Conservation (phyloP, 2,888 invertebrate species). For the Dysmachus trigonus region DNA sequence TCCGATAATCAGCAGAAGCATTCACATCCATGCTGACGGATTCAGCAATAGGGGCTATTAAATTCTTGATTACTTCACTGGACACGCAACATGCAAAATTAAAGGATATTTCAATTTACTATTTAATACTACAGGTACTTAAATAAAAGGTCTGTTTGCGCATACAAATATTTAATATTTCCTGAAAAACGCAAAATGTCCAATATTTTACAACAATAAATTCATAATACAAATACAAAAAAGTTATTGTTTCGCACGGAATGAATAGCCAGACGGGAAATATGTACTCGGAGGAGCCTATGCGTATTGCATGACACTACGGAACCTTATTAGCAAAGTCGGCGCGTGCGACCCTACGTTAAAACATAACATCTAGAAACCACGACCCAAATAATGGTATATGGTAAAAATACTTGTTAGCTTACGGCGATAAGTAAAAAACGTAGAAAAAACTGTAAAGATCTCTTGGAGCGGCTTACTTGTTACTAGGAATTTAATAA, state of each 20-base stretch:
- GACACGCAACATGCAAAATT: no score
- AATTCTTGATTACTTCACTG: no score
- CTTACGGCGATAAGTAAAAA: constrained; percentile 3
- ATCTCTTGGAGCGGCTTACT: neutral
- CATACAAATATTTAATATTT: neutral
- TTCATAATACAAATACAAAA: constrained; percentile 7
- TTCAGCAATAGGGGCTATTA: no score
- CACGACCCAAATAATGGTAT: neutral
- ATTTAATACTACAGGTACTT: neutral
- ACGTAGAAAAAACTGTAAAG: neutral
- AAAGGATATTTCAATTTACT: neutral
- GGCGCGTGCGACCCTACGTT: neutral
- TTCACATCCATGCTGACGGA: no score
- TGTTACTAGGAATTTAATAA: neutral
- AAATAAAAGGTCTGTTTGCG: neutral
- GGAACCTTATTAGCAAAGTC: neutral
- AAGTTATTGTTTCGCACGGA: neutral
- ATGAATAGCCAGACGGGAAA: neutral
- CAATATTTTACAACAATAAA: neutral
- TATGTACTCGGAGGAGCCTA: neutral
- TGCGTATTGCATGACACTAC: neutral
- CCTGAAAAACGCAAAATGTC: neutral
- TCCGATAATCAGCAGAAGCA: no score
- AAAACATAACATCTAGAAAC: neutral
- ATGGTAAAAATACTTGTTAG: constrained; percentile 18